Conservation (phyloP, 2,888 invertebrate species). For the Ophion ellenae region DNA sequence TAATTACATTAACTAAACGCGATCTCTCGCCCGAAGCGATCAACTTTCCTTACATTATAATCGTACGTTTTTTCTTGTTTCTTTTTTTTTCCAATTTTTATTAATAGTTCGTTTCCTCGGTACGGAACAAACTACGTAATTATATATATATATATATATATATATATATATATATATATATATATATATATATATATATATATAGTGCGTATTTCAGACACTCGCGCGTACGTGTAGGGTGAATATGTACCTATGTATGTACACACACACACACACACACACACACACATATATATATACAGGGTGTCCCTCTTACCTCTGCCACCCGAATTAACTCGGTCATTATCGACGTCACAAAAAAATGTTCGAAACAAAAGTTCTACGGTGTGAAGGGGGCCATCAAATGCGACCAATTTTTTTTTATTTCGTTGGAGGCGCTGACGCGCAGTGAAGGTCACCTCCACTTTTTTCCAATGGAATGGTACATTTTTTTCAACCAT, state of each 20-base stretch:
- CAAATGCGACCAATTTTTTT: no score
- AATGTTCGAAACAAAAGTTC: no score
- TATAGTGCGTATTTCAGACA: constrained; percentile 24
- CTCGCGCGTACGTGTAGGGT: background rate
- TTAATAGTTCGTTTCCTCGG: constrained; percentile 28
- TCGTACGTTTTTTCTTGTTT: constrained; percentile 24
- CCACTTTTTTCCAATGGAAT: no score
- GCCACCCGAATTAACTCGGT: no score
- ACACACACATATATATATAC: background rate
- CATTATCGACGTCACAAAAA: no score
- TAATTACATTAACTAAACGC: constrained; percentile 48
- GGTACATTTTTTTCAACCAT: no score
- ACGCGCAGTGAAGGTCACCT: no score
- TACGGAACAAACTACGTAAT: constrained; percentile 38
- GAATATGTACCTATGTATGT: background rate
- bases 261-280: no score
- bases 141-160: constrained; percentile 4
- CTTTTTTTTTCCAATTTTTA: constrained; percentile 33
- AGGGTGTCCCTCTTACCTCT: no score
- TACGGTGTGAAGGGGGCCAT: no score
- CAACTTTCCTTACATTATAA: constrained; percentile 38
- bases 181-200: background rate
- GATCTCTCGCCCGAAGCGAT: constrained; percentile 46
- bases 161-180: background rate
- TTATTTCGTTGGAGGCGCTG: no score